These are phyloP conservation scores for Trochalopteron elliotii DNA, from an alignment of 2,113 vertebrate genomes.

Conservation along the genomic window DNA sequence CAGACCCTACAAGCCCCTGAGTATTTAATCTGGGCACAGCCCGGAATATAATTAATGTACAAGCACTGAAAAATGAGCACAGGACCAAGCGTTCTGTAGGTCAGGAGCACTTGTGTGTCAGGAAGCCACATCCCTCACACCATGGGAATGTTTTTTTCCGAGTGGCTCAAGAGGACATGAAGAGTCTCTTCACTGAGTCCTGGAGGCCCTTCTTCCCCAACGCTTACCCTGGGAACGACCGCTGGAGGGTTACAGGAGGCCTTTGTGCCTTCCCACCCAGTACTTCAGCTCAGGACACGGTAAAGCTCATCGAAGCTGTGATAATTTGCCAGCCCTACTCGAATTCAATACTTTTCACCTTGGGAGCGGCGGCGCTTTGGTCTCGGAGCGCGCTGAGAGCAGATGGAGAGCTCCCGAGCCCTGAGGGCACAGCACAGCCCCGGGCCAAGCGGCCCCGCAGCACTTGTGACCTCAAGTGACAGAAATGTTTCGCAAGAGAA, in stretches of 20 bases:
- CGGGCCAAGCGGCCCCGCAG: not conserved
- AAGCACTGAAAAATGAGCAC: not conserved
- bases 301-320: fast-evolving
- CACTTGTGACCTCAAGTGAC: not conserved
- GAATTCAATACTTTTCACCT: not conserved
- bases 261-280: not conserved
- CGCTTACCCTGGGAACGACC: not conserved
- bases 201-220: not conserved
- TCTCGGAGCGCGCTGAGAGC: not conserved
- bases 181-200: not conserved
- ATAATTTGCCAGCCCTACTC: not conserved
- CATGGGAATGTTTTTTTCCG: not conserved
- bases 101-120: not conserved
- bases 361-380: not conserved
- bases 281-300: not conserved
- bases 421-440: not conserved
- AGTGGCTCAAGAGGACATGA: not conserved
- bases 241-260: not conserved
- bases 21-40: not conserved
- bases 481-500: not conserved
- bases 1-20: not conserved
- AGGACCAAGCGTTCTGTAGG: not conserved
- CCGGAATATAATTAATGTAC: not conserved
- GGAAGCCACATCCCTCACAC: not conserved
- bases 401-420: fast-evolving